Evolutionary conservation across 2,888 invertebrate species (phyloP).

Genomic region (Agonum fuliginosum): DNA sequence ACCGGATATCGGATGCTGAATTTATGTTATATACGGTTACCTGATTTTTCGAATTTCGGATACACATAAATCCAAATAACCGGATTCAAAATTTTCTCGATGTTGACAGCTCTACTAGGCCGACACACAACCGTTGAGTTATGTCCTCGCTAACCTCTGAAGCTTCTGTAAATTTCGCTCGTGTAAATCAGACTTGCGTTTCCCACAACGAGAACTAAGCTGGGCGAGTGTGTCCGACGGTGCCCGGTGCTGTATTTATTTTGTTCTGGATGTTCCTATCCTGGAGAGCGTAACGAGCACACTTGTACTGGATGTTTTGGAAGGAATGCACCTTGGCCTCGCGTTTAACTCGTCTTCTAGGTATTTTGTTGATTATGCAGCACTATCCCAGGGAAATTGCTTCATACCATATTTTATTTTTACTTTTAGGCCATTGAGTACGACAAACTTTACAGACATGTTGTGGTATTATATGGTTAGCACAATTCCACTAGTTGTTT

Average conservation of each 20-base stretch:
- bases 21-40: too few relatives aligned
- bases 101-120: too few relatives aligned
- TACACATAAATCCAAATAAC: too few relatives aligned
- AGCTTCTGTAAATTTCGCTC: too few relatives aligned
- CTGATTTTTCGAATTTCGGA: too few relatives aligned
- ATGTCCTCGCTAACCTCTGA: too few relatives aligned
- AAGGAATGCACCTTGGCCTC: constrained; percentile 53
- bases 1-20: too few relatives aligned
- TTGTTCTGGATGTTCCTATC: constrained; percentile 43
- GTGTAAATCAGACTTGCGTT: too few relatives aligned
- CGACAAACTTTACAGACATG: too few relatives aligned
- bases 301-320: constrained; percentile 44
- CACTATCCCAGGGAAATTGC: constrained; percentile 9
- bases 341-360: constrained; percentile 46
- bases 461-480: neutral
- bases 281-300: constrained; percentile 46
- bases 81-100: too few relatives aligned
- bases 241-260: constrained; percentile 47
- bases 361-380: constrained; percentile 51
- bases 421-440: constrained; percentile 6
- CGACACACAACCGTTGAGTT: too few relatives aligned
- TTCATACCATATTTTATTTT: constrained; percentile 31
- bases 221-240: constrained; percentile 15
- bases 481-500: too few relatives aligned
- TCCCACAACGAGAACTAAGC: neutral